Percentiles rank a stretch among this genome's conserved stretches.
Evolutionary conservation across 2,113 vertebrate genomes (phyloP).

Genomic region (Zosterops borbonicus): DNA sequence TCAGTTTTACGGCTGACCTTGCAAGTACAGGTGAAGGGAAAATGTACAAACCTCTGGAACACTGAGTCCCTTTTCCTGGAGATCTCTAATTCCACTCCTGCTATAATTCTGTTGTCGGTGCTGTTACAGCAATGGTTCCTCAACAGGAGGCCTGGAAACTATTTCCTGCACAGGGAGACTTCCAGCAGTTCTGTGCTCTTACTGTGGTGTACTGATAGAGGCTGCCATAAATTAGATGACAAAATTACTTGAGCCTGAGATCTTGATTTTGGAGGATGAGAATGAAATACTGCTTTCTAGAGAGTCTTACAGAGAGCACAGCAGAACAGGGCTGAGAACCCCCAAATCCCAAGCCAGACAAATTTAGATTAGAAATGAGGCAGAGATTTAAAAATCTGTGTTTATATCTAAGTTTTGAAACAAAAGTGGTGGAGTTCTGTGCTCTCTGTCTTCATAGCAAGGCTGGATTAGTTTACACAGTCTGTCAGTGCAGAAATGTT

Average conservation of each 20-base stretch:
- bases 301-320: background rate
- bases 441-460: background rate
- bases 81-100: background rate
- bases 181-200: background rate
- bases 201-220: background rate
- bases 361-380: background rate
- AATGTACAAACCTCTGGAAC: rapidly evolving
- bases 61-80: background rate
- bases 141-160: background rate
- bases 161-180: background rate
- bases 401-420: background rate
- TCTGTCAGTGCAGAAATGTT: background rate
- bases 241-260: background rate
- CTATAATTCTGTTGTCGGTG: background rate
- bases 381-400: background rate
- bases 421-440: background rate
- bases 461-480: background rate
- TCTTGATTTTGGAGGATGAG: background rate
- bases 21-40: background rate
- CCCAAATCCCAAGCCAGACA: background rate
- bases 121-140: background rate
- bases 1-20: background rate
- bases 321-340: background rate
- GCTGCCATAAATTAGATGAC: background rate
- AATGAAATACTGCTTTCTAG: background rate